Evolutionary conservation across 2,113 vertebrate species (phyloP).

Genomic region (Sylvilagus bachmani): DNA sequence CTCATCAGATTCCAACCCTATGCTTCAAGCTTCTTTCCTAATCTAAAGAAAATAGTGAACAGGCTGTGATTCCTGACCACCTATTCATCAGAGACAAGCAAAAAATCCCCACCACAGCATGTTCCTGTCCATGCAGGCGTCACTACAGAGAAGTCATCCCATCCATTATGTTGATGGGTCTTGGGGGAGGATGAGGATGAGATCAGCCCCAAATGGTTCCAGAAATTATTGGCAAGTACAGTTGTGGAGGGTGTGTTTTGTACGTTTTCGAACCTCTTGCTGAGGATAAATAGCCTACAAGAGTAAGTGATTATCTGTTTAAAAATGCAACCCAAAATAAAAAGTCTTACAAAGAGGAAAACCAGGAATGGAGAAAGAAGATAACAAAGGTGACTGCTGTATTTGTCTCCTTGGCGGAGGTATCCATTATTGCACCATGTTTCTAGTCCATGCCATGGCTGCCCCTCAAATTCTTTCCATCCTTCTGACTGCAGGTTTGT

Average conservation of each 20-base stretch:
- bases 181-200: conserved; percentile 78
- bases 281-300: conserved; percentile 70
- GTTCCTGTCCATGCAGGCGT: background rate
- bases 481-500: background rate
- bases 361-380: conserved; percentile 49
- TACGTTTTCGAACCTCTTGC: conserved; percentile 69
- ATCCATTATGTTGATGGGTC: conserved; percentile 78
- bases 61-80: conserved; percentile 58
- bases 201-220: conserved; percentile 74
- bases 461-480: background rate
- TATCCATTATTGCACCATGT: background rate
- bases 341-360: conserved; percentile 54
- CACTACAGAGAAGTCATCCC: conserved; percentile 52
- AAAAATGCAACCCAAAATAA: conserved; percentile 69
- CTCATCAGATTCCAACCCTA: background rate
- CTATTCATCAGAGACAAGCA: conserved; percentile 82
- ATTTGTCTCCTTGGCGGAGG: background rate
- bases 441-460: background rate
- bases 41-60: conserved; percentile 82
- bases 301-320: conserved; percentile 59
- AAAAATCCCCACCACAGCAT: conserved; percentile 26
- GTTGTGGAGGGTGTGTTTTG: conserved; percentile 50
- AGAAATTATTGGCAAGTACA: conserved; percentile 72
- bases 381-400: background rate
- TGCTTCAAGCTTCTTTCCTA: conserved; percentile 36